Conservation (phyloP, 2,888 invertebrate species). For the Acronicta aceris region DNA sequence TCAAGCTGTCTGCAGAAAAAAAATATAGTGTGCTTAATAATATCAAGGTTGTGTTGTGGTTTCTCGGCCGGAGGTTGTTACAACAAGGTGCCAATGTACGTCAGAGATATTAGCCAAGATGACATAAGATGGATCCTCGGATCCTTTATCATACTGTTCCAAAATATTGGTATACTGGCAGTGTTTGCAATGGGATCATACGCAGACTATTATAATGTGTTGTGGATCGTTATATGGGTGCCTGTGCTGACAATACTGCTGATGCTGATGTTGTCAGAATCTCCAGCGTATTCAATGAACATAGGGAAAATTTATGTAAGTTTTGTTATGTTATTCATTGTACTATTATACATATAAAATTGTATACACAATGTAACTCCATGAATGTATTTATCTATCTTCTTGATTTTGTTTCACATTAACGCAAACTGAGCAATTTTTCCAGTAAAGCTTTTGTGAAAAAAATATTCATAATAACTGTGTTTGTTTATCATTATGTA, state of each 20-base stretch:
- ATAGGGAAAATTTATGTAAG: conserved; percentile 71
- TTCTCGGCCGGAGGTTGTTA: conserved; percentile 74
- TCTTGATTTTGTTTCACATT: too few relatives aligned
- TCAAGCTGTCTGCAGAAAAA: conserved; percentile 64
- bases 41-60: conserved; percentile 69
- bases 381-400: too few relatives aligned
- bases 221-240: conserved; percentile 67
- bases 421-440: too few relatives aligned
- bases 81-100: conserved; percentile 72
- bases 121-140: conserved; percentile 73
- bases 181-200: conserved; percentile 76
- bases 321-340: conserved; percentile 4
- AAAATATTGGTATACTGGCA: conserved; percentile 69
- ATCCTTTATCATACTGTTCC: conserved; percentile 66
- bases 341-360: too few relatives aligned
- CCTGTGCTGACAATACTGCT: conserved; percentile 66
- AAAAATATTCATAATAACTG: too few relatives aligned
- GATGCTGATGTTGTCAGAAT: conserved; percentile 75
- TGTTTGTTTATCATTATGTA: too few relatives aligned
- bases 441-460: too few relatives aligned
- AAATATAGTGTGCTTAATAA: conserved; percentile 59
- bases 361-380: too few relatives aligned
- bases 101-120: conserved; percentile 77
- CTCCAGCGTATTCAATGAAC: conserved; percentile 77
- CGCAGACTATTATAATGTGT: conserved; percentile 67